Evolutionary conservation across 2,797 vertebrate genomes (phyloP), one percentile per base, ranked within the genome.

Genomic region (Rousettus madagascariensis): DNA sequence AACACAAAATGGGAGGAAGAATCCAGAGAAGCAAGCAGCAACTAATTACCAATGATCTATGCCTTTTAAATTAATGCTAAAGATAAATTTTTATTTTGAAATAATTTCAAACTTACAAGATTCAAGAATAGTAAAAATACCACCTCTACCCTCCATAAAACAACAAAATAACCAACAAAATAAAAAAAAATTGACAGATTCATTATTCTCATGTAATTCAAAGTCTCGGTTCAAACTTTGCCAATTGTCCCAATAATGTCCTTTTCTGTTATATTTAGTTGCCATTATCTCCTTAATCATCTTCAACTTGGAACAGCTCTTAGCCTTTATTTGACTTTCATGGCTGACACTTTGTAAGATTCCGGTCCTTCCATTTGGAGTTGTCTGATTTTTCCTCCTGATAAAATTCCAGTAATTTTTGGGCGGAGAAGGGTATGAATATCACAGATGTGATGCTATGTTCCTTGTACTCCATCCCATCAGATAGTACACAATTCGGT

Each of bases 61-160:
- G 7, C 1, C 26, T 71, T 85, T 79, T 19, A 28, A 90, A 63
- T 41, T 72, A 80, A 53, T 28, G 16, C 28, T 68, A 68, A 72
- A 68, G 57, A 83, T 59, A 51, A 22, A 36, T 80, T 69, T 77
- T 28, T 74, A 82, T 5, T 68, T 82, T 87, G 38, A 87, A 95
- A 91, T 75, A 59, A 57, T 78, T 63, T 71, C 55, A 90, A 79
- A 41, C 24, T 65, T 86, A 43, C 30, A 63, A 84, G n/a, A 75
- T 61, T 82, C n/a, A 92, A 68, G 28, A 43, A 66, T 38, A 20
- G 49, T 91, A 80, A 91, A 87, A 87, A 91, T 33, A 68, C 5
- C 0, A 9, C 3, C 0, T 8, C 20, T 0, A 1, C 12, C 24
- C 22, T 41, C 28, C 13, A 28, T 71, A 4, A 57, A 90, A 84